Evolutionary conservation across 2,113 vertebrate genomes (phyloP), one percentile per base, ranked within the genome.

Genomic region (Hucho hucho): DNA sequence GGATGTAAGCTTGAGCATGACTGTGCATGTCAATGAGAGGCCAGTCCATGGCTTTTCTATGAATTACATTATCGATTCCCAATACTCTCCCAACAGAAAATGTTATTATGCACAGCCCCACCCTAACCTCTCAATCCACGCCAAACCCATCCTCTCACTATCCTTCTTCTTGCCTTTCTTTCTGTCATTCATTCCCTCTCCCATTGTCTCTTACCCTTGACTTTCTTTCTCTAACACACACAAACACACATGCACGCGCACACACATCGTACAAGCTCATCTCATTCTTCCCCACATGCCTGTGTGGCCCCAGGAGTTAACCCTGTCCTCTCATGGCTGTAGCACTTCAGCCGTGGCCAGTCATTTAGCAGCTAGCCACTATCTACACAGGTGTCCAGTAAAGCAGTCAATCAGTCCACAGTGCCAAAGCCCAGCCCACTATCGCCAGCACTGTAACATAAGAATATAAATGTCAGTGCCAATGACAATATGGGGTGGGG

Each of bases 1-100:
- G 88, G 84, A 89, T 85, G 83, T 82, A 71, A 82, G 79, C 80
- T 69, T 88, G 74, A 85, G 81, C 84, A 83, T 86, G 81, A 73
- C 89, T 82, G 87, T 89, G 92, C 91, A 89, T 81, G 73, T 84
- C 82, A 78, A 91, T 90, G 83, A 79, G 71, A 82, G 91, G 86
- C 86, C 83, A 83, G 81, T 89, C 80, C 84, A 87, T 78, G 80
- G 90, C 88, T 86, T 86, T 89, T 89, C 90, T 93, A 92, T 94
- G 94, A 96, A 96, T 95, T 95, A 94, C 89, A 89, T 89, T 94
- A 95, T 92, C 92, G 95, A 95, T 96, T 95, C 90, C 91, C 94
- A 92, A 92, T 94, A 93, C 89, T 88, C 86, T 92, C 92, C 89
- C 84, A 92, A 93, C 88, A 95, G 91, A 94, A 95, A 96, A 97